Base-by-base conservation (phyloP, 2,888 invertebrate genomes). In the Pemphredon lugubris region DNA sequence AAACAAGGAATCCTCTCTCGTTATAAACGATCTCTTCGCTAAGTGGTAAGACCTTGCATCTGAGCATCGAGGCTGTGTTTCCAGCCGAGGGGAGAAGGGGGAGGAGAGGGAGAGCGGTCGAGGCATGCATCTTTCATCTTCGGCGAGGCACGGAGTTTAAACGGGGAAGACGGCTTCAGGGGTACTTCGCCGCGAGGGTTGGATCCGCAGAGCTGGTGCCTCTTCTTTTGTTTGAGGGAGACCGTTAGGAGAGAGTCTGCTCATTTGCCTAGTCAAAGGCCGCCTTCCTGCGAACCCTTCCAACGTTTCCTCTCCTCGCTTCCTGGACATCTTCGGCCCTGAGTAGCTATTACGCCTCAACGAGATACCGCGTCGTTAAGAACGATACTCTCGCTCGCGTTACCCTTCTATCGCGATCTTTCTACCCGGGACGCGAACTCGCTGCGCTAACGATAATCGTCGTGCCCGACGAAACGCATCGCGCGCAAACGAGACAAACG, bases 231-330 rank as follows among this genome's bases (percentile, higher is more conserved):
- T 74, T 73, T 66, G 76, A 66, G 57, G 18, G 63, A 50, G 54
- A 30, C 42, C 57, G 51, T 45, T 45, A 53, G 53, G 63, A 50
- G 63, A 72, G 73, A 64, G 71, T 71, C 65, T 79, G 74, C 79
- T 79, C 79, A 79, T 79, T 79, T 79, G 77, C 79, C 71, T 79
- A 79, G 76, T 79, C 79, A 79, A 79, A 79, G 79, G 77, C 66
- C 60, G 65, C 53, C 71, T 63, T 77, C 61, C 64, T 67, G 44
- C 51, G 44, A n/a, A 64, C 51, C 59, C 59, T 26, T 39, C 37
- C 30, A 26, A 34, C 57, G 23, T 6, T 37, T 45, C 40, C 44
- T 40, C 26, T 47, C 20, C n/a, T n/a, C 53, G 13, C 26, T 34
- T 60, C 69, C 50, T 54, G 59, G 51, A 57, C 69, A 51, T 65